A percentile compares a stretch with the other conserved stretches of the same genome.
Conservation (phyloP, 2,888 invertebrate species). For the Athalia circularis region DNA sequence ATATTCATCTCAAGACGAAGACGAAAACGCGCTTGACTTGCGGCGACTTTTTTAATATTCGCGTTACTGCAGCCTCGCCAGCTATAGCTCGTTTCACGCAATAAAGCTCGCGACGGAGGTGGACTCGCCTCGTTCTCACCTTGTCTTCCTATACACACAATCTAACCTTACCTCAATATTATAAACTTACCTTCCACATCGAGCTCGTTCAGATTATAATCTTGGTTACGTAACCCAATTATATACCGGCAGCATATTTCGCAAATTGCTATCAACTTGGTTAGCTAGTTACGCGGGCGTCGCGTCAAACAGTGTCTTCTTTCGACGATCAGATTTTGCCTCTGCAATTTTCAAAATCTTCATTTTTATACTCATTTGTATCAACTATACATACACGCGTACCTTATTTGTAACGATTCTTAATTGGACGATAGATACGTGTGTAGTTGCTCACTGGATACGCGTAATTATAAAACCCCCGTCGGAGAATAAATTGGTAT, state of each 20-base stretch:
- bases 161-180: not conserved
- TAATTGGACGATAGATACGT: constrained; percentile 22
- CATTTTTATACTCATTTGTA: not conserved
- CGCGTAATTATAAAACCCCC: not conserved
- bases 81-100: constrained; percentile 39
- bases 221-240: constrained; percentile 66
- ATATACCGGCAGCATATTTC: constrained; percentile 47
- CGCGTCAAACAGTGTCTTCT: not conserved
- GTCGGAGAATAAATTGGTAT: too few relatives aligned
- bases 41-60: not conserved
- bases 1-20: constrained; percentile 55
- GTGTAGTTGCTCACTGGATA: not conserved
- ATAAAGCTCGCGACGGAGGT: constrained; percentile 46
- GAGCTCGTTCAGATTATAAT: constrained; percentile 54
- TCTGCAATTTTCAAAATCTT: not conserved
- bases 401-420: constrained; percentile 19
- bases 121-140: constrained; percentile 7
- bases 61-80: not conserved
- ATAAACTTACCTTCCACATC: constrained; percentile 9
- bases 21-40: constrained; percentile 68
- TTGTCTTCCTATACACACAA: not conserved
- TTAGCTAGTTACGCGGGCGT: constrained; percentile 43
- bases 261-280: constrained; percentile 55
- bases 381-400: not conserved
- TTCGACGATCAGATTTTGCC: not conserved